phyloP scores from a whole-genome alignment of 1,140 invertebrate species.

The Drosophila quadrilineata region DNA sequence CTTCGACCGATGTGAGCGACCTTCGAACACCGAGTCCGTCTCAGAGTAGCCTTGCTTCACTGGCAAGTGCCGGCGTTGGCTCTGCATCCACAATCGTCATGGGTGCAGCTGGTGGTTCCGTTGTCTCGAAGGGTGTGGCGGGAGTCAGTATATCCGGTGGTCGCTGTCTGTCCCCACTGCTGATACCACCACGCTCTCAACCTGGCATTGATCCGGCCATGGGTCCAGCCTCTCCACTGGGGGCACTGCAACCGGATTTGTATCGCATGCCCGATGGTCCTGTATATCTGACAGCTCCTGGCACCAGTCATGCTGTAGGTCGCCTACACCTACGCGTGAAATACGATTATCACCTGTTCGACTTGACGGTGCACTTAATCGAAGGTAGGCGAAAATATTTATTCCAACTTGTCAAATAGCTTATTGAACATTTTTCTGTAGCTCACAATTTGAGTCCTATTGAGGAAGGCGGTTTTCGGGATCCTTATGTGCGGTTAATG shows the following conservation, averaged over 20 bases:
- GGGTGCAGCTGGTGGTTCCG: constrained; percentile 62
- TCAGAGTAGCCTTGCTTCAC: constrained; percentile 84
- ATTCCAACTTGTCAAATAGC: neutral
- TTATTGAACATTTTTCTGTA: constrained; percentile 66
- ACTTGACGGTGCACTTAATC: constrained; percentile 93
- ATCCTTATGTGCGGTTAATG: constrained; percentile 90
- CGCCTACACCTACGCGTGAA: constrained; percentile 91
- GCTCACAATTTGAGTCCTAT: constrained; percentile 91
- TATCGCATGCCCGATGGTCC: constrained; percentile 89
- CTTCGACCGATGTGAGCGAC: constrained; percentile 74
- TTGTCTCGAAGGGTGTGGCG: constrained; percentile 62
- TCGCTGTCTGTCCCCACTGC: constrained; percentile 87
- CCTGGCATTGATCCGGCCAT: constrained; percentile 77
- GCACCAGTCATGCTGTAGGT: constrained; percentile 85
- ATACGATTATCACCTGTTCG: constrained; percentile 94
- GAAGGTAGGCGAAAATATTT: constrained; percentile 85
- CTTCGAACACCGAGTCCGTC: constrained; percentile 82
- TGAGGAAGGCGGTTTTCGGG: constrained; percentile 92
- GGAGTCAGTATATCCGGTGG: constrained; percentile 62
- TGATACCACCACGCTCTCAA: constrained; percentile 84
- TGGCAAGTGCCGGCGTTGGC: constrained; percentile 80
- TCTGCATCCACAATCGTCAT: constrained; percentile 76
- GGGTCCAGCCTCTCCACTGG: constrained; percentile 87
- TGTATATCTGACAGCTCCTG: constrained; percentile 85
- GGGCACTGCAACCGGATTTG: constrained; percentile 92